Percentiles rank a stretch among this genome's conserved stretches.
Evolutionary conservation across 2,113 vertebrate species (phyloP).

Genomic region (Melanotaenia duboulayi): DNA sequence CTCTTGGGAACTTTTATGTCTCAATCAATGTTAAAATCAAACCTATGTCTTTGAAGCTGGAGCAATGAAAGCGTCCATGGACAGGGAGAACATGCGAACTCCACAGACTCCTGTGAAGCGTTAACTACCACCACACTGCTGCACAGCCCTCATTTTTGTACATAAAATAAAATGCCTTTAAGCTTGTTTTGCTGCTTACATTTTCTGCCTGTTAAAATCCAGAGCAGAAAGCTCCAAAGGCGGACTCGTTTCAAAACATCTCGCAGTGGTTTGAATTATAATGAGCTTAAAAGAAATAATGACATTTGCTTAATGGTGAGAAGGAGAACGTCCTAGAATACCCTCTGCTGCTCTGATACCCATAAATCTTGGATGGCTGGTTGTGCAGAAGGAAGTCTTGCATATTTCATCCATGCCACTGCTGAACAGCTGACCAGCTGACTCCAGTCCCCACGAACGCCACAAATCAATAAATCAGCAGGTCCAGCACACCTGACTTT

Average conservation of each 20-base stretch:
- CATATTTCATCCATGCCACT: conserved; percentile 53
- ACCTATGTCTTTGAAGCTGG: no score
- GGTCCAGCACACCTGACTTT: no score
- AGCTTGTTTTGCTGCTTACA: not conserved
- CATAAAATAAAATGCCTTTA: not conserved
- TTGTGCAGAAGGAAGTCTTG: conserved; percentile 51
- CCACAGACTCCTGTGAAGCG: no score
- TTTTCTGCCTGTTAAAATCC: conserved; percentile 1
- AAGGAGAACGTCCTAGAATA: conserved; percentile 10
- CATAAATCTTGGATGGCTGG: conserved; percentile 56
- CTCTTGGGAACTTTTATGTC: no score
- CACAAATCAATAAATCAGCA: conserved; percentile 68
- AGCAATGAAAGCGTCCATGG: no score
- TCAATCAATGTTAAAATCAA: no score
- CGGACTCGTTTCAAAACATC: conserved; percentile 2
- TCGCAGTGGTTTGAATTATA: not conserved
- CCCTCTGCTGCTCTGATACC: conserved; percentile 18
- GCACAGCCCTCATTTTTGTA: no score
- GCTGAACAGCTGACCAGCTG: conserved; percentile 53
- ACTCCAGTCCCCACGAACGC: conserved; percentile 11
- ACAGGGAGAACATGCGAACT: no score
- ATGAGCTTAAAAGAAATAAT: conserved; percentile 1
- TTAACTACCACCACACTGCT: no score
- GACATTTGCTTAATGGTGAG: conserved; percentile 2
- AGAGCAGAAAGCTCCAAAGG: conserved; percentile 2